These are phyloP conservation scores for Armadillidium nasatum DNA, from an alignment of 1,140 invertebrate species.

Conservation along the genomic window DNA sequence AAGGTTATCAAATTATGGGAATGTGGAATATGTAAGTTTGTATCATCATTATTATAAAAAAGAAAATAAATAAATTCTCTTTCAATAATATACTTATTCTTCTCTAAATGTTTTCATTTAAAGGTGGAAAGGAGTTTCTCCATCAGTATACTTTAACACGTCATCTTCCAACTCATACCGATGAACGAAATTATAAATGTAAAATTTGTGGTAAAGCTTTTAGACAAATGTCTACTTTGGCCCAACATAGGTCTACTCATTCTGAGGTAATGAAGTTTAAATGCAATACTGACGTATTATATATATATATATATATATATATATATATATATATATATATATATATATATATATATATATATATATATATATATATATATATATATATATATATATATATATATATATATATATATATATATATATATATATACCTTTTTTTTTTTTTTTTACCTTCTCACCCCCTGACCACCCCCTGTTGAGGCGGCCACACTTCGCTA, in stretches of 20 bases:
- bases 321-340: no score
- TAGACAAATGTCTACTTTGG: constrained; percentile 65
- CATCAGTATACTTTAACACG: constrained; percentile 72
- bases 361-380: no score
- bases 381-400: no score
- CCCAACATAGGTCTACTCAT: constrained; percentile 68
- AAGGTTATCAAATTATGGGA: constrained; percentile 62
- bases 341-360: no score
- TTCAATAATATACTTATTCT: not conserved
- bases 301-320: no score
- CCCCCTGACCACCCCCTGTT: no score
- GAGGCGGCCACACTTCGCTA: no score
- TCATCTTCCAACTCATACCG: constrained; percentile 75
- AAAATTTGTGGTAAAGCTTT: constrained; percentile 73
- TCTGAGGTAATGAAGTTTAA: constrained; percentile 61
- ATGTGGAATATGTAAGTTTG: constrained; percentile 61
- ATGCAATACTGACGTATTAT: no score
- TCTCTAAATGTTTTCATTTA: constrained; percentile 17
- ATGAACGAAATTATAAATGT: constrained; percentile 76
- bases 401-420: no score
- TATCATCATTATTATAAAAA: constrained; percentile 19
- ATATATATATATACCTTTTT: no score
- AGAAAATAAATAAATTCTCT: not conserved
- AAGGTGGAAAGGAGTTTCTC: constrained; percentile 64
- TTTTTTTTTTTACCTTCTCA: no score